A percentile compares a stretch with the other conserved stretches of the same genome.
These are phyloP conservation scores for Megatriorchis doriae DNA, from an alignment of 2,113 vertebrate species.

Conservation along the genomic window DNA sequence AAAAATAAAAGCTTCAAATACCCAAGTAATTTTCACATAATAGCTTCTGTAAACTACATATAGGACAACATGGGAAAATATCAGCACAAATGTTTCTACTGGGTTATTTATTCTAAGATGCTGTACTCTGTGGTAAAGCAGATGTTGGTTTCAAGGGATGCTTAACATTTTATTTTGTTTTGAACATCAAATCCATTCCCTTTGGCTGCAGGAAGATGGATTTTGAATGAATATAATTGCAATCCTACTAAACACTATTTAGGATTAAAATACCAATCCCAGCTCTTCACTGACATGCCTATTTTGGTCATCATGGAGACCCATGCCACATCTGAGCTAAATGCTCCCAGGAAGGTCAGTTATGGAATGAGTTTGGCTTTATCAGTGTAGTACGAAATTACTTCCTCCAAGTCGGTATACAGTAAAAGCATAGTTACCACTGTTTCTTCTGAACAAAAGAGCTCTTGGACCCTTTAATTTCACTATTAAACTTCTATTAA, in stretches of 20 bases:
- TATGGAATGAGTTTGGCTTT: not conserved
- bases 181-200: not conserved
- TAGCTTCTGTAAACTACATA: not conserved
- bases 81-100: not conserved
- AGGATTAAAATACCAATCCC: not conserved
- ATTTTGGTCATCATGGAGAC: not conserved
- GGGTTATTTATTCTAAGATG: not conserved
- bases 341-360: not conserved
- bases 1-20: not conserved
- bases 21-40: slow-evolving; percentile 8
- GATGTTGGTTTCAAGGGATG: not conserved
- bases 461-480: not conserved
- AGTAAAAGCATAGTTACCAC: not conserved
- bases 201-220: not conserved
- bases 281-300: not conserved
- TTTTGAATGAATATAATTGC: not conserved
- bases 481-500: not conserved
- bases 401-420: not conserved
- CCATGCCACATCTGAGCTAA: not conserved
- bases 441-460: not conserved
- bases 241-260: not conserved
- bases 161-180: not conserved
- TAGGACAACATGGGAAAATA: not conserved
- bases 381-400: not conserved
- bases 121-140: not conserved